phyloP scores from a whole-genome alignment of 2,113 vertebrate species.

The Symphodus melops region DNA sequence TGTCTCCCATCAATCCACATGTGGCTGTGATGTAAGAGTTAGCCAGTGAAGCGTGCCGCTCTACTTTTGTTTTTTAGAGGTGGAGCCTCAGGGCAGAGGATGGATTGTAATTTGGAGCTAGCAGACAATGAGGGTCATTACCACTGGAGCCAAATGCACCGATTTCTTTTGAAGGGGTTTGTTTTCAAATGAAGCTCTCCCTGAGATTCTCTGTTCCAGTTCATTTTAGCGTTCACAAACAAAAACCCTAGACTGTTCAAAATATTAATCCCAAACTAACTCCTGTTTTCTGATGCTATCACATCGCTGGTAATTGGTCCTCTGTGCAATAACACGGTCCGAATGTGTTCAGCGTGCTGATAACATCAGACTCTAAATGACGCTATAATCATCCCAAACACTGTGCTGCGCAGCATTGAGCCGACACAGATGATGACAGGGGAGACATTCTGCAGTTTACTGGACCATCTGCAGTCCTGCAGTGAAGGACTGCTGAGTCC shows the following conservation, averaged over 20 bases:
- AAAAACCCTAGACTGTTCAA: constrained; percentile 28
- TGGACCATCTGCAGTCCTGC: constrained; percentile 28
- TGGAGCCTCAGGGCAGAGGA: constrained; percentile 32
- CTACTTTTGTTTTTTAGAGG: constrained; percentile 50
- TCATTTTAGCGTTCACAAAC: constrained; percentile 15
- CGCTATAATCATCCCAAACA: constrained; percentile 38
- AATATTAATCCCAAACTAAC: constrained; percentile 33
- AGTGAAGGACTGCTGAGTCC: constrained; percentile 25
- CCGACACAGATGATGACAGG: constrained; percentile 2
- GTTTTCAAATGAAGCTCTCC: constrained; percentile 11
- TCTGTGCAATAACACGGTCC: constrained; percentile 29
- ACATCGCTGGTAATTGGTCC: constrained; percentile 19
- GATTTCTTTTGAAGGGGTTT: background rate
- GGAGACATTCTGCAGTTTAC: constrained; percentile 3
- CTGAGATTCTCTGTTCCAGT: constrained; percentile 5
- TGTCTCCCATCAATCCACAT: constrained; percentile 61
- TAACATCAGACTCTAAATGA: constrained; percentile 38
- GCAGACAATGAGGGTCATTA: constrained; percentile 15
- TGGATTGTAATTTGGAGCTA: constrained; percentile 21
- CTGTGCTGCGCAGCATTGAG: constrained; percentile 12
- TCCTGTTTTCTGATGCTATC: constrained; percentile 34
- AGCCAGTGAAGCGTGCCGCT: constrained; percentile 46
- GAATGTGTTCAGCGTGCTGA: constrained; percentile 33
- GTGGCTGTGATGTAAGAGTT: constrained; percentile 30
- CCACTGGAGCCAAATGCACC: background rate